Conservation (phyloP, 2,888 invertebrate genomes). For the Notodonta ziczac region DNA sequence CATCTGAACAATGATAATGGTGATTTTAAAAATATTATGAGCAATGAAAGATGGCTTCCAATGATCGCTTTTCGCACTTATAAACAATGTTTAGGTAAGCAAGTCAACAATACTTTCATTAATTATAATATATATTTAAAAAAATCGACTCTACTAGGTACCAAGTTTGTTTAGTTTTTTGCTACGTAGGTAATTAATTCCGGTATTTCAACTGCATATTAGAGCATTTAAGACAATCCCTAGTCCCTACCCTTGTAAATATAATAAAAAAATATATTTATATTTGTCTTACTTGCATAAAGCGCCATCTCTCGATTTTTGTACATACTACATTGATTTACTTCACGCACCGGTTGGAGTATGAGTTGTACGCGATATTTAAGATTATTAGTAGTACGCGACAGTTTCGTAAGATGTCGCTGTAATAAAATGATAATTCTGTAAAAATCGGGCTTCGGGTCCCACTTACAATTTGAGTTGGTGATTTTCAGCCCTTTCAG, state of each 20-base stretch:
- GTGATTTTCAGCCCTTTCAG: no score
- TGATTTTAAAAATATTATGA: background rate
- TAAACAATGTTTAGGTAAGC: background rate
- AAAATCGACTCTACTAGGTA: no score
- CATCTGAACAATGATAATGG: background rate
- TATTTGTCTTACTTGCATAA: no score
- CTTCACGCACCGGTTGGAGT: background rate
- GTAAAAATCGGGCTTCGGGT: background rate
- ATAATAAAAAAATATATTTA: no score
- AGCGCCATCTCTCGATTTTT: conserved; percentile 1
- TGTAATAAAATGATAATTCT: background rate
- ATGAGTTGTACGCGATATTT: background rate
- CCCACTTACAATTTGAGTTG: no score
- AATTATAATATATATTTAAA: no score
- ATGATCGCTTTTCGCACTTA: background rate
- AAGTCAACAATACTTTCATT: no score
- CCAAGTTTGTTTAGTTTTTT: no score
- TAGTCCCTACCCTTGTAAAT: no score
- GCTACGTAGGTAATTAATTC: no score
- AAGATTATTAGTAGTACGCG: background rate
- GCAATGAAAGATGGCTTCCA: background rate
- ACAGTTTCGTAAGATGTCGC: conserved; percentile 4
- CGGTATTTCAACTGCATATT: no score
- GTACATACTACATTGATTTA: background rate
- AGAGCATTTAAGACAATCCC: no score